Conservation (phyloP, 2,888 invertebrate genomes). For the Cetonia aurata region DNA sequence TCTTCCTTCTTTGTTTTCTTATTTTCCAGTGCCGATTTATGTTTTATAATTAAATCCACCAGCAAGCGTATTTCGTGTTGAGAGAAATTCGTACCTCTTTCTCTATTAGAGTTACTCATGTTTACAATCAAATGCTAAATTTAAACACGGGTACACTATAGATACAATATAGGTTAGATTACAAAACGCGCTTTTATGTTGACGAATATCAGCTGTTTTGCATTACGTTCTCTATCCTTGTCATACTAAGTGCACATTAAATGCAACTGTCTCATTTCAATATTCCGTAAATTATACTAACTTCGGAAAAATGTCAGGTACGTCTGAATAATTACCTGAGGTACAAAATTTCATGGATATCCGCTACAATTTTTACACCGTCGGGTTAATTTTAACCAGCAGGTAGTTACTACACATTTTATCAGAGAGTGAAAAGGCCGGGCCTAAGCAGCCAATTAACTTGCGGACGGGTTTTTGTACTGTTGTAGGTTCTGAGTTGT, state of each 20-base stretch:
- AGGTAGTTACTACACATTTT: neutral
- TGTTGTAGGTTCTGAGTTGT: too few relatives aligned
- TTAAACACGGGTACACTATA: conserved; percentile 1
- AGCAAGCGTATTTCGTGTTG: conserved; percentile 1
- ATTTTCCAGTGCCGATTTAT: conserved; percentile 14
- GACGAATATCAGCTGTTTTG: too few relatives aligned
- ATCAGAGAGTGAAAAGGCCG: conserved; percentile 5
- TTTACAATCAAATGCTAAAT: conserved; percentile 4
- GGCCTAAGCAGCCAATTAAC: neutral
- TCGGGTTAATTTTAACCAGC: neutral
- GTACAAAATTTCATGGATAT: too few relatives aligned
- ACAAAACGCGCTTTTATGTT: too few relatives aligned
- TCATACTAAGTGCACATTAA: too few relatives aligned
- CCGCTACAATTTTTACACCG: too few relatives aligned
- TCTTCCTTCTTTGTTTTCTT: neutral
- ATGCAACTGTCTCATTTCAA: too few relatives aligned
- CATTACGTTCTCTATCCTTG: too few relatives aligned
- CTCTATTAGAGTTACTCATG: conserved; percentile 14
- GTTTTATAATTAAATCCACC: conserved; percentile 13
- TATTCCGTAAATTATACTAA: too few relatives aligned
- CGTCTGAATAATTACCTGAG: too few relatives aligned
- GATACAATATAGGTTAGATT: neutral
- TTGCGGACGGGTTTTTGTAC: too few relatives aligned
- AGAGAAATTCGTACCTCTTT: conserved; percentile 18
- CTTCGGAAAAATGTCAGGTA: too few relatives aligned